Conservation (phyloP, 2,797 vertebrate genomes). For the Ptychadena robeensis region DNA sequence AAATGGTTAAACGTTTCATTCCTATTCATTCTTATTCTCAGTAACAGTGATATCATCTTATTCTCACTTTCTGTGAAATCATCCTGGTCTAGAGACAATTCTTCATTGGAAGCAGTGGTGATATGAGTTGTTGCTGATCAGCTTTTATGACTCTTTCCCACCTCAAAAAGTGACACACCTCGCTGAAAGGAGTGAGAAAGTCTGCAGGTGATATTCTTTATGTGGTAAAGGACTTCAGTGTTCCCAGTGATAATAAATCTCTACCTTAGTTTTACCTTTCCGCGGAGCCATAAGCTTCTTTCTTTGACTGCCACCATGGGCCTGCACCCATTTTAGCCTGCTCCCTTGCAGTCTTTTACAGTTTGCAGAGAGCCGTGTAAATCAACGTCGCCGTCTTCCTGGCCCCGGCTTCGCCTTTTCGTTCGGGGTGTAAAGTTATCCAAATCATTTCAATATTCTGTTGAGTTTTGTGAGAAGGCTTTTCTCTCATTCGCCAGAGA, state of each 20-base stretch:
- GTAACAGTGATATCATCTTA: too few relatives aligned
- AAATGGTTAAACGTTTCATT: too few relatives aligned
- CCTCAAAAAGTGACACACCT: neutral
- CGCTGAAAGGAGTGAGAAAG: neutral
- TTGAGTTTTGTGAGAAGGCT: neutral
- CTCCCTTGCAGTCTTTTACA: neutral
- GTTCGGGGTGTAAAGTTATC: slow-evolving; percentile 13
- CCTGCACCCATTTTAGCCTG: neutral
- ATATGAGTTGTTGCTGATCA: neutral
- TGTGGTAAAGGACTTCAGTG: neutral
- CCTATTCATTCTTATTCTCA: too few relatives aligned
- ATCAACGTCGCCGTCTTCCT: neutral
- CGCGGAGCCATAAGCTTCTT: neutral
- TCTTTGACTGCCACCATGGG: neutral
- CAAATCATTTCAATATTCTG: slow-evolving; percentile 26
- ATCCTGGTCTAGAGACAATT: too few relatives aligned
- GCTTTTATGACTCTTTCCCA: neutral
- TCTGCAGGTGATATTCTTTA: neutral
- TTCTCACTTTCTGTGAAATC: too few relatives aligned
- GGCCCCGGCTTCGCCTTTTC: slow-evolving; percentile 49
- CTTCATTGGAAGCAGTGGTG: neutral
- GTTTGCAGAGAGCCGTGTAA: neutral
- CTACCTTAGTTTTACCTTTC: neutral
- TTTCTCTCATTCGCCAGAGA: neutral
- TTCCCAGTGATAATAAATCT: slow-evolving; percentile 10